A percentile compares a stretch with the other conserved stretches of the same genome.
Evolutionary conservation across 2,797 vertebrate species (phyloP).

Genomic region (Fundulus diaphanus): DNA sequence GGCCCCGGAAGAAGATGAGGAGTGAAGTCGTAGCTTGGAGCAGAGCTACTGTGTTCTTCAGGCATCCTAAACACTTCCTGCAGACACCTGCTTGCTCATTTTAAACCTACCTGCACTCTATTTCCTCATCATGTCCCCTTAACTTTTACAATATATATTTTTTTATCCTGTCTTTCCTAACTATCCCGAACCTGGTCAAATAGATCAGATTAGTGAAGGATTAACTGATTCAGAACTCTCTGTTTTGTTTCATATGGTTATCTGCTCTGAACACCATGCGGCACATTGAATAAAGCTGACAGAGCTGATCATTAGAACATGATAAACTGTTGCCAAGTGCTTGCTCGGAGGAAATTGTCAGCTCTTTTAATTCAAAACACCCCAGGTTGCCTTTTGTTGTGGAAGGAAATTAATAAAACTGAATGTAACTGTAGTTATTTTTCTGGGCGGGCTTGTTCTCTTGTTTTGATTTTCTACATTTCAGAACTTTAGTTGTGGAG

Average conservation of each 20-base stretch:
- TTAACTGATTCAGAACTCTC: constrained; percentile 4
- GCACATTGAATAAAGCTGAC: constrained; percentile 13
- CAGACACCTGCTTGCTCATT: constrained; percentile 8
- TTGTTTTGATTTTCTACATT: not conserved
- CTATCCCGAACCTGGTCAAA: not conserved
- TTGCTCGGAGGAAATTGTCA: not conserved
- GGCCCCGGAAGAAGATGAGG: constrained; percentile 3
- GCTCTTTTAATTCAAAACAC: not conserved
- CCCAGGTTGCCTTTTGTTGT: not conserved
- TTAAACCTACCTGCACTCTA: constrained; percentile 4
- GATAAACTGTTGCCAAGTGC: not conserved
- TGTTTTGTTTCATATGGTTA: constrained; percentile 7
- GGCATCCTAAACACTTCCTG: constrained; percentile 2
- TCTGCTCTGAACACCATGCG: constrained; percentile 3
- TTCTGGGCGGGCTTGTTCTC: not conserved
- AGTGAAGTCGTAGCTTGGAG: not conserved
- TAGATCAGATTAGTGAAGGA: constrained; percentile 1
- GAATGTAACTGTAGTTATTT: not conserved
- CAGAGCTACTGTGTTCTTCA: constrained; percentile 6
- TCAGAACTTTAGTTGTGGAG: not conserved
- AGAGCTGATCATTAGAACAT: constrained; percentile 7
- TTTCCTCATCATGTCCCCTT: not conserved
- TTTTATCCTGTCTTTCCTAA: not conserved
- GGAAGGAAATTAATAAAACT: not conserved
- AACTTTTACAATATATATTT: not conserved